A percentile compares a stretch with the other conserved stretches of the same genome.
These are phyloP conservation scores for Actenoides lindsayi DNA, from an alignment of 2,113 vertebrate species.

Conservation along the genomic window DNA sequence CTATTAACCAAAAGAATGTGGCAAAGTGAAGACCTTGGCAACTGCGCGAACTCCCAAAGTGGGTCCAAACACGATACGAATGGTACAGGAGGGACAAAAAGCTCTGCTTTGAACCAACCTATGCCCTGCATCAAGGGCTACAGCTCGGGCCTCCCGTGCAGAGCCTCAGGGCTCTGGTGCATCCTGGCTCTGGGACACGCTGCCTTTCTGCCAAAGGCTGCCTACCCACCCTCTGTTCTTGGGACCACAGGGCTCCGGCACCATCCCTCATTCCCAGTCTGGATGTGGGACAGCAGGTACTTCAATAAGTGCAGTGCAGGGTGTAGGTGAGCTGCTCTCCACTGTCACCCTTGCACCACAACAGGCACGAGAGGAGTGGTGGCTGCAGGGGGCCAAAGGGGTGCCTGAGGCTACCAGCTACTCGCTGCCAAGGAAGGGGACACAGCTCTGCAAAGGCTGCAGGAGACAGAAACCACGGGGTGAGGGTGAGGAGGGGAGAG, in stretches of 20 bases:
- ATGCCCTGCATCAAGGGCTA: rapidly evolving
- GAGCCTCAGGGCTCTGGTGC: not conserved
- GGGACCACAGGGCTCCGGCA: not conserved
- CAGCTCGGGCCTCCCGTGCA: rapidly evolving
- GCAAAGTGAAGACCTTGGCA: conserved; percentile 25
- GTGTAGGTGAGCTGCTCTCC: not conserved
- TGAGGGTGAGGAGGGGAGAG: not conserved
- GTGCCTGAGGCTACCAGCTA: not conserved
- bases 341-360: rapidly evolving
- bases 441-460: not conserved
- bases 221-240: not conserved
- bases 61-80: not conserved
- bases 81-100: not conserved
- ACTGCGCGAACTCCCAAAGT: not conserved
- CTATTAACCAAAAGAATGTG: conserved; percentile 45
- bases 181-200: rapidly evolving
- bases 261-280: rapidly evolving
- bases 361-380: rapidly evolving
- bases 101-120: not conserved
- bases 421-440: not conserved
- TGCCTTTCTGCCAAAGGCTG: not conserved
- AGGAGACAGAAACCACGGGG: not conserved
- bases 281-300: rapidly evolving
- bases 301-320: not conserved
- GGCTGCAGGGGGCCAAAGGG: not conserved